Base-by-base conservation (phyloP, 2,113 vertebrate species). In the Ceyx melanurus region DNA sequence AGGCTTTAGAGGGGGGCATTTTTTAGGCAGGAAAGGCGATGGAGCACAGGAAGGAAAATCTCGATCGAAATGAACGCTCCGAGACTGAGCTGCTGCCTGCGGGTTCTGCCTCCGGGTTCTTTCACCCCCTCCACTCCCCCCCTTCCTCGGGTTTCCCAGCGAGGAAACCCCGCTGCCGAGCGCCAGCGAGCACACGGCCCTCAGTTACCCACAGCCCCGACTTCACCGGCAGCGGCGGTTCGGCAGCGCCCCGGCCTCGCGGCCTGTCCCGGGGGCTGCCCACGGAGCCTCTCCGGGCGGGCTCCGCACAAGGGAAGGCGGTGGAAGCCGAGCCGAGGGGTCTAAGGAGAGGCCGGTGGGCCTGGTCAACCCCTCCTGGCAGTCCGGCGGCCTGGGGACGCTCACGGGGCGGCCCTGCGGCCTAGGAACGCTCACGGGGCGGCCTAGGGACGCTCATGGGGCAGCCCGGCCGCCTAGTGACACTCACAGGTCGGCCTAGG, bases 291-390 rank as follows among this genome's bases (percentile, higher is more conserved):
- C 28, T 29, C 28, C 19, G 3, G 21, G 13, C 3, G 2, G 7
- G 5, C 20, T 23, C 60, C 23, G 1, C 57, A 5, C 10, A 5
- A 9, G 7, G 6, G 2, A 18, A 42, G 13, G 35, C 26, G 1
- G 3, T 4, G 1, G 7, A 28, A 3, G 5, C 5, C 18, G 3
- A 18, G 2, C 0, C 2, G 3, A 10, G 5, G 7, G 4, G 4
- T 4, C 7, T 12, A 25, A 17, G 7, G 17, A 18, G 15, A 5
- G 3, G 5, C n/a, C 45, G 2, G 22, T 3, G 18, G 16, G 16
- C 54, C 6, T 0, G 7, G 3, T 22, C 6, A n/a, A 29, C 9
- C 10, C 33, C 6, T 7, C 1, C 2, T 4, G 0, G 5, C 1
- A 28, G 6, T n/a, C 3, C 6, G 1, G 9, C 0, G 3, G 5